Percentiles rank a stretch among this genome's conserved stretches.
Conservation (phyloP, 2,888 invertebrate species). For the Ommatoiulus sabulosus region DNA sequence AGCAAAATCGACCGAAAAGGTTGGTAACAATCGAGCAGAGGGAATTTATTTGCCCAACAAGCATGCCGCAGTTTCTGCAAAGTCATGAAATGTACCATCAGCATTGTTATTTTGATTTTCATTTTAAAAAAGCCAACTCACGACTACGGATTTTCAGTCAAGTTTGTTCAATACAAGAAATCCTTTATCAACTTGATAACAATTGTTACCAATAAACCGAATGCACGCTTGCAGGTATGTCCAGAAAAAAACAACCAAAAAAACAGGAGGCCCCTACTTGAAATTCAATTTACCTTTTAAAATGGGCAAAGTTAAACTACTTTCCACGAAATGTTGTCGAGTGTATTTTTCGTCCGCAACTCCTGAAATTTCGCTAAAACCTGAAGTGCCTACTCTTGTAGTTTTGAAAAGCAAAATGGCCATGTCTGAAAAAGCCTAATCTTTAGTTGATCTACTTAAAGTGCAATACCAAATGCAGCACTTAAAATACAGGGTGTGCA, state of each 20-base stretch:
- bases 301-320: background rate
- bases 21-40: background rate
- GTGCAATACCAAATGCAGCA: background rate
- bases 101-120: background rate
- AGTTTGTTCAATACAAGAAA: background rate
- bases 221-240: slow-evolving; percentile 3
- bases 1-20: slow-evolving; percentile 5
- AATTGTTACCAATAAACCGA: background rate
- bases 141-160: slow-evolving; percentile 3
- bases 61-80: background rate
- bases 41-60: background rate
- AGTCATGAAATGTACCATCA: slow-evolving; percentile 3
- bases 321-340: background rate
- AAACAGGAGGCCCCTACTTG: background rate
- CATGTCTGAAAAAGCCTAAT: background rate
- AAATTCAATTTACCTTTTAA: background rate
- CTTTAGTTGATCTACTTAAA: background rate
- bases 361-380: background rate
- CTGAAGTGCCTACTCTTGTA: background rate
- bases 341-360: background rate
- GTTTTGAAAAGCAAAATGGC: background rate
- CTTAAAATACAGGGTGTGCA: too few relatives aligned
- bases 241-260: background rate
- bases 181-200: slow-evolving; percentile 1
- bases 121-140: background rate